phyloP scores from a whole-genome alignment of 2,888 invertebrate species.

The Brachycybe producta region DNA sequence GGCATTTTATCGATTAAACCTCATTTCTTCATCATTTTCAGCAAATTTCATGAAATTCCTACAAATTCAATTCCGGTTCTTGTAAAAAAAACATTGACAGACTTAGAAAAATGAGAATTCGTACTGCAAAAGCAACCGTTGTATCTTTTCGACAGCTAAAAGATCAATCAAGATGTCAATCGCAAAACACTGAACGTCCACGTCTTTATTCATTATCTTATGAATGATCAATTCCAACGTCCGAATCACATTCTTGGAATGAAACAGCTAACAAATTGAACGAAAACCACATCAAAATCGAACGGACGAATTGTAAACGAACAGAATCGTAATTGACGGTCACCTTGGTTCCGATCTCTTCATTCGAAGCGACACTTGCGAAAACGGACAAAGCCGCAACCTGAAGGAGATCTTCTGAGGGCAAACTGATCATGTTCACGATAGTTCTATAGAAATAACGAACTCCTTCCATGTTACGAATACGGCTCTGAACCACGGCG shows the following conservation, averaged over 20 bases:
- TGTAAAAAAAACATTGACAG: no score
- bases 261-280: constrained; percentile 8
- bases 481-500: neutral
- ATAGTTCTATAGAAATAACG: constrained; percentile 1
- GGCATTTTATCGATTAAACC: no score
- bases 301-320: neutral
- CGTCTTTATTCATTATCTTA: constrained; percentile 2
- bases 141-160: neutral
- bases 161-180: constrained; percentile 5
- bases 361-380: neutral
- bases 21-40: no score
- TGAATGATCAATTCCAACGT: constrained; percentile 7
- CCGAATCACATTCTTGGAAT: neutral
- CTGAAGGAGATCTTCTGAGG: neutral
- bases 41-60: no score
- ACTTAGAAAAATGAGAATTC: neutral
- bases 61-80: no score
- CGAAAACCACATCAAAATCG: neutral
- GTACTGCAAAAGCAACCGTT: constrained; percentile 1
- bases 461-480: neutral
- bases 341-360: constrained; percentile 6
- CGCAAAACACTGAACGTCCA: neutral
- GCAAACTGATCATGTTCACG: constrained; percentile 1
- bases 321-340: neutral
- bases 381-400: constrained; percentile 5